These are phyloP conservation scores for Callithrix jacchus DNA, from an alignment of 2,113 vertebrate species.

Conservation along the genomic window DNA sequence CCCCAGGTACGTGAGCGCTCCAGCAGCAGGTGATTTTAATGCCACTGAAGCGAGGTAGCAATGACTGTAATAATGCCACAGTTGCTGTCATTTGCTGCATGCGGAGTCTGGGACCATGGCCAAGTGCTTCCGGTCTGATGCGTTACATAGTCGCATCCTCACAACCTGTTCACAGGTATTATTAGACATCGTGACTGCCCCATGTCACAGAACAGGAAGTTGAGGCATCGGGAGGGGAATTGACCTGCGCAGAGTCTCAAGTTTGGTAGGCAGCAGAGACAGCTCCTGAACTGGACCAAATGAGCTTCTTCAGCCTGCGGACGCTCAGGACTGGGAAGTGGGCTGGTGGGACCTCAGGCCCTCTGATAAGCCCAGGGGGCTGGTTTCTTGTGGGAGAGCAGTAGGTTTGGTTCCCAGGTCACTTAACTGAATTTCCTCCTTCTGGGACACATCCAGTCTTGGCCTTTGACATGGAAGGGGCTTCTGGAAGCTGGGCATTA, in stretches of 20 bases:
- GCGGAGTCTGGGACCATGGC: fast-evolving
- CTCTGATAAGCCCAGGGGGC: fast-evolving
- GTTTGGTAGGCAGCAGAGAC: not conserved
- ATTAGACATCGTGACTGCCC: fast-evolving
- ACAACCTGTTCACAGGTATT: not conserved
- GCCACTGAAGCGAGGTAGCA: not conserved
- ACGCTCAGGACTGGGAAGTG: fast-evolving
- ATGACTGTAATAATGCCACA: not conserved
- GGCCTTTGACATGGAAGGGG: not conserved
- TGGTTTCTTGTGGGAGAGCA: not conserved
- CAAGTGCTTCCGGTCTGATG: no score
- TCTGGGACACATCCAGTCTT: fast-evolving
- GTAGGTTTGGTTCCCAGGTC: not conserved
- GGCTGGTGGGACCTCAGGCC: fast-evolving
- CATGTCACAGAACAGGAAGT: not conserved
- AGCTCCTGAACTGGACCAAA: fast-evolving
- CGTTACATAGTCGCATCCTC: fast-evolving
- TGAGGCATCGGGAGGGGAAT: not conserved
- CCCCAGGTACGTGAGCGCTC: fast-evolving
- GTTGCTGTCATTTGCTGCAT: fast-evolving
- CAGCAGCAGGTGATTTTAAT: not conserved
- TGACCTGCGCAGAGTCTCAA: fast-evolving
- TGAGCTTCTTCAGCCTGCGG: no score
- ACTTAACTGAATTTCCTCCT: not conserved
- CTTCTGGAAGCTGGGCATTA: not conserved